Conservation (phyloP, 2,888 invertebrate genomes). For the Chaetogeoica ovagalla region DNA sequence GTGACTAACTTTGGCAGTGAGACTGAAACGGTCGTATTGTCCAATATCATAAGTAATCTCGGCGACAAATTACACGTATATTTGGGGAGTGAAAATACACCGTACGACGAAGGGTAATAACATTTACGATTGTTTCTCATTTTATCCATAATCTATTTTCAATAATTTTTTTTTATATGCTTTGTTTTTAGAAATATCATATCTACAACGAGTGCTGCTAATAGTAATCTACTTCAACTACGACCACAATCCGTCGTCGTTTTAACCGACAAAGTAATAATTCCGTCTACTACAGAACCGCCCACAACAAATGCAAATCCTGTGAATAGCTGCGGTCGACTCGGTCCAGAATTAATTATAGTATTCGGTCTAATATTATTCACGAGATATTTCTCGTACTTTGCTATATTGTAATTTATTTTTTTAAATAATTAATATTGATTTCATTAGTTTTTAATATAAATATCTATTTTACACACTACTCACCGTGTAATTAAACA, state of each 20-base stretch:
- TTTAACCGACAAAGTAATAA: slow-evolving; percentile 8
- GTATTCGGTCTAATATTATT: neutral
- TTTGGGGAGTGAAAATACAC: slow-evolving; percentile 33
- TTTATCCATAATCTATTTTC: no score
- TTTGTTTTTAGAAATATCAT: neutral
- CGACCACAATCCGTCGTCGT: slow-evolving; percentile 33
- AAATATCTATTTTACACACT: no score
- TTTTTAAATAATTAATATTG: no score
- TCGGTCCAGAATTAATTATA: neutral
- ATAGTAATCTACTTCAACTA: neutral
- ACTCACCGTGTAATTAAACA: no score
- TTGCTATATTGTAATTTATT: no score
- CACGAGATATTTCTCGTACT: no score
- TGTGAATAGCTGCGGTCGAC: no score
- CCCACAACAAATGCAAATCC: neutral
- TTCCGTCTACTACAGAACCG: no score
- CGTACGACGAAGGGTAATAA: slow-evolving; percentile 26
- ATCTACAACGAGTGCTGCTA: neutral
- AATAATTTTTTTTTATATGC: neutral
- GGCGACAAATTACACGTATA: neutral
- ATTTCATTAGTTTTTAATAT: no score
- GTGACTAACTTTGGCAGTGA: slow-evolving; percentile 49
- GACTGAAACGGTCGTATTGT: slow-evolving; percentile 29
- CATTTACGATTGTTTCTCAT: no score
- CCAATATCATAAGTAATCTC: neutral